phyloP scores from a whole-genome alignment of 2,888 invertebrate species.

The Pandemis heparana region DNA sequence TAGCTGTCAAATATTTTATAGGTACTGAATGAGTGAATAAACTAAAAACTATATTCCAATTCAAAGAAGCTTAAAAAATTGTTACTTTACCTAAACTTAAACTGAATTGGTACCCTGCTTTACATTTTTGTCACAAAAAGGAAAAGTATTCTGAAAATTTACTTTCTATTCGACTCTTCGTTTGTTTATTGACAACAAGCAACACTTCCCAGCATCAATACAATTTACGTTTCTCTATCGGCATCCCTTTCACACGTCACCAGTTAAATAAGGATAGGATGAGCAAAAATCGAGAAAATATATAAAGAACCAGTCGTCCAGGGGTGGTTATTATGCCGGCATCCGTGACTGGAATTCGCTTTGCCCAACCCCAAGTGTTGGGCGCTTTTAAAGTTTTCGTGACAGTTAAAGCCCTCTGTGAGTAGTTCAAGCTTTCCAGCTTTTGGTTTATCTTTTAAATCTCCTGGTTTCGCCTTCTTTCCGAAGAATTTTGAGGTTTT shows the following conservation, averaged over 20 bases:
- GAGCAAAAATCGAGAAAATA: background rate
- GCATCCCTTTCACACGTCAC: background rate
- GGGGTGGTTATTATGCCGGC: background rate
- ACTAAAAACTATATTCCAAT: no score
- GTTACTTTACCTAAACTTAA: no score
- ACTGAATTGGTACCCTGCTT: background rate
- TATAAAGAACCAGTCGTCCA: background rate
- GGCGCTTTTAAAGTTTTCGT: constrained; percentile 20
- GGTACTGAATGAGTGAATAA: no score
- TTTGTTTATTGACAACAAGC: background rate
- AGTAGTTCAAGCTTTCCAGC: constrained; percentile 16
- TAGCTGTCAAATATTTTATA: no score
- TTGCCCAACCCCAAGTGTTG: background rate
- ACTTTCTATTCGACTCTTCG: no score
- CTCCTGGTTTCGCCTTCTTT: background rate
- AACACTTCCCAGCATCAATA: no score
- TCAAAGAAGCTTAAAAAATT: no score
- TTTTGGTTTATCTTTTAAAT: constrained; percentile 11
- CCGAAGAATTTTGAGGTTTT: background rate
- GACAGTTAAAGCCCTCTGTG: constrained; percentile 29
- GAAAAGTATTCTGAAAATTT: background rate
- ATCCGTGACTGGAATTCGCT: constrained; percentile 1
- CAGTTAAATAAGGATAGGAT: background rate
- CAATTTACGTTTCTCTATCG: background rate
- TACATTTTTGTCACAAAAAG: background rate